Percentiles rank a stretch among this genome's conserved stretches.
These are phyloP conservation scores for Drosophila nebulosa DNA, from an alignment of 1,140 invertebrate species.

Conservation along the genomic window DNA sequence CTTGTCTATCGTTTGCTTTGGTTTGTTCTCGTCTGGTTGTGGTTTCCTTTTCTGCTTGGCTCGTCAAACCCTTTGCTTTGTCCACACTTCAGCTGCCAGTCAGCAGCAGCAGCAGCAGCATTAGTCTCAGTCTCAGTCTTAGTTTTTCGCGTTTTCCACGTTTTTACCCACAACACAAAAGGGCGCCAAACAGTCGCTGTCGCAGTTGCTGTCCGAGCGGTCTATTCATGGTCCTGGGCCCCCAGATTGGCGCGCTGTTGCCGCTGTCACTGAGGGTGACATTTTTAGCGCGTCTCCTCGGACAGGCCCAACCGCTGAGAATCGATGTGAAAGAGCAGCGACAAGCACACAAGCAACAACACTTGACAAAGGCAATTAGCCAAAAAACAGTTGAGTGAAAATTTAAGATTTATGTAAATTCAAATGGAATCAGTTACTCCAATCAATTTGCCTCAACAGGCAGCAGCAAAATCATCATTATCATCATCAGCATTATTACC, in stretches of 20 bases:
- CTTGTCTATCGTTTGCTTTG: not conserved
- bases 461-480: slow-evolving; percentile 18
- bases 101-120: slow-evolving; percentile 29
- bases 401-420: slow-evolving; percentile 1
- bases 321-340: slow-evolving; percentile 14
- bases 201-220: slow-evolving; percentile 19
- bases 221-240: slow-evolving; percentile 40
- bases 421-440: not conserved
- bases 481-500: slow-evolving; percentile 27
- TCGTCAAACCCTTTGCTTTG: slow-evolving; percentile 31
- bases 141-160: slow-evolving; percentile 26
- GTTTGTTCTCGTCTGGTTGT: not conserved
- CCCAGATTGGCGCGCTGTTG: not conserved
- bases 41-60: not conserved
- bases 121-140: slow-evolving; percentile 1
- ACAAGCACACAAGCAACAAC: slow-evolving; percentile 3
- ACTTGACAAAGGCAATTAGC: not conserved
- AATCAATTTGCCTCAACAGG: not conserved
- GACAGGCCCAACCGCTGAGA: slow-evolving; percentile 51
- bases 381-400: not conserved
- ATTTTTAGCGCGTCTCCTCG: slow-evolving; percentile 62
- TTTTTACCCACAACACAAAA: not conserved
- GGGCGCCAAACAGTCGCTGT: not conserved
- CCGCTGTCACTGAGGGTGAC: slow-evolving; percentile 60
- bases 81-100: slow-evolving; percentile 33